These are phyloP conservation scores for Catostylus mosaicus DNA, from an alignment of 30 jellyfish, hydroid and myxozoan species.

Conservation along the genomic window DNA sequence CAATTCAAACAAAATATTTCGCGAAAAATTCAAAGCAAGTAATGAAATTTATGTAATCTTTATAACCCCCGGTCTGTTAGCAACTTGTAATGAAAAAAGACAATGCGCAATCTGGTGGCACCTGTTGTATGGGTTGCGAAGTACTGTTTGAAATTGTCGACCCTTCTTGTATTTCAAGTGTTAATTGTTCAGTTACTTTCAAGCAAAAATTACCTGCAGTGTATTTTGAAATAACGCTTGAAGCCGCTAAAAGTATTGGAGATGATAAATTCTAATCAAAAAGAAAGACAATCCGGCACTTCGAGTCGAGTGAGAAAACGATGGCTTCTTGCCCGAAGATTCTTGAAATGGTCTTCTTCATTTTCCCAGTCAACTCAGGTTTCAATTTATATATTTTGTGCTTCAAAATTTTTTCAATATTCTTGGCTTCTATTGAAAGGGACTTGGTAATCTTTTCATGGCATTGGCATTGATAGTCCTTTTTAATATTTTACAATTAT, in stretches of 20 bases:
- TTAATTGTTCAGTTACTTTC: conserved; percentile 1
- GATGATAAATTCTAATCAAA: background rate
- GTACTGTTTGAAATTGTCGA: background rate
- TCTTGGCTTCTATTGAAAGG: too few relatives aligned
- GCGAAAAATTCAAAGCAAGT: too few relatives aligned
- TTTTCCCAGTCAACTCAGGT: background rate
- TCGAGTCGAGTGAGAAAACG: background rate
- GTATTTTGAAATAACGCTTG: background rate
- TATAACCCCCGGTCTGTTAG: conserved; percentile 4
- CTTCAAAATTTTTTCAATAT: too few relatives aligned
- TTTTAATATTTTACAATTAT: too few relatives aligned
- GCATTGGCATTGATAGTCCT: too few relatives aligned
- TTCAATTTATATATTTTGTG: too few relatives aligned
- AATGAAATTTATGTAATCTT: too few relatives aligned
- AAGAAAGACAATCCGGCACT: background rate
- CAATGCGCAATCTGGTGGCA: background rate
- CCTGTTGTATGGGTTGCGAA: background rate
- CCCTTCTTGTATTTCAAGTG: background rate
- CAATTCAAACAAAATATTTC: too few relatives aligned
- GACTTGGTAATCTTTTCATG: too few relatives aligned
- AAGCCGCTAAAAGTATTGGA: background rate
- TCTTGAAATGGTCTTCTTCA: conserved; percentile 1
- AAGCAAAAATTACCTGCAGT: background rate
- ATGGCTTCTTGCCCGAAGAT: background rate
- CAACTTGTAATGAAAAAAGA: background rate